phyloP scores from a whole-genome alignment of 2,797 vertebrate species.

The Rhinoraja longicauda region DNA sequence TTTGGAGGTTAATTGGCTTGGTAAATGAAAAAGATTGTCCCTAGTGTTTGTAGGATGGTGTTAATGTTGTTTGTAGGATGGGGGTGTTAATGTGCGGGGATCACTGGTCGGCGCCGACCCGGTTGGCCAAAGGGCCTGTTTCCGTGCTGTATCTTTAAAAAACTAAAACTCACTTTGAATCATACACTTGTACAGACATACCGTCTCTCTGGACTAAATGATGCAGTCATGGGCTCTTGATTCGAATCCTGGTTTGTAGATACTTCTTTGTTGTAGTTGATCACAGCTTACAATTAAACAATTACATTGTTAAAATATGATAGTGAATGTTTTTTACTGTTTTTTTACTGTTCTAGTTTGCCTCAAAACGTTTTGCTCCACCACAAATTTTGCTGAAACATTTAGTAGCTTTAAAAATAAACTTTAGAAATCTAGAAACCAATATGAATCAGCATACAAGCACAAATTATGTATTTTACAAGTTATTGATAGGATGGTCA shows the following conservation, averaged over 20 bases:
- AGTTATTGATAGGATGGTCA: not conserved
- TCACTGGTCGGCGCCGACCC: too few relatives aligned
- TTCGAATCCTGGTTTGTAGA: slow-evolving; percentile 51
- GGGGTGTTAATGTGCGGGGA: too few relatives aligned
- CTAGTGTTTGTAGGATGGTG: too few relatives aligned
- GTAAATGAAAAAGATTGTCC: too few relatives aligned
- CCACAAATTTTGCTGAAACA: not conserved
- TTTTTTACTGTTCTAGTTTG: not conserved
- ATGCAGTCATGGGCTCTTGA: slow-evolving; percentile 52
- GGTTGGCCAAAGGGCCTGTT: too few relatives aligned
- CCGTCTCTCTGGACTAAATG: slow-evolving; percentile 79
- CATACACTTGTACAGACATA: slow-evolving; percentile 47
- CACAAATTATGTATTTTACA: not conserved
- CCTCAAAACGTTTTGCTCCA: not conserved
- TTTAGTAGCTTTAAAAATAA: not conserved
- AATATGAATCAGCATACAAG: not conserved
- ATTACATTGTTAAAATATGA: not conserved
- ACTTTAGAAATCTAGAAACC: not conserved
- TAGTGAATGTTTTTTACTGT: not conserved
- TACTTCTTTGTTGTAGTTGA: slow-evolving; percentile 51
- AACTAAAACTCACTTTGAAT: not conserved
- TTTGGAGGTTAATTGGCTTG: too few relatives aligned
- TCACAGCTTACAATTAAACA: slow-evolving; percentile 19
- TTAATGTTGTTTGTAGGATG: too few relatives aligned
- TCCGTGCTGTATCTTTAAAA: too few relatives aligned